Evolutionary conservation across 2,113 vertebrate species (phyloP).

Genomic region (Terrapene triunguis): DNA sequence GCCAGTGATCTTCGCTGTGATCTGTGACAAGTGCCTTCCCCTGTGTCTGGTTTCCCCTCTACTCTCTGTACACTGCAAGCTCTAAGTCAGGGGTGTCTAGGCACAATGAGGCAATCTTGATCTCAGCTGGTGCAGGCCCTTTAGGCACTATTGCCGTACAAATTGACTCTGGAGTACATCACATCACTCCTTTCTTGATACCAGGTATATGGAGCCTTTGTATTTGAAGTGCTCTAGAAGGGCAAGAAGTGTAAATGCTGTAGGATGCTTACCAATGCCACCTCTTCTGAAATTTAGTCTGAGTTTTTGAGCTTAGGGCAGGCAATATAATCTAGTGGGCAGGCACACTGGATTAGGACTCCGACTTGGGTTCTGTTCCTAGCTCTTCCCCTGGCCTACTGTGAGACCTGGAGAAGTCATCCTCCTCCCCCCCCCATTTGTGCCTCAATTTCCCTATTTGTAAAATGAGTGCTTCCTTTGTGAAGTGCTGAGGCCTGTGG

Average conservation of each 20-base stretch:
- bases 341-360: not conserved
- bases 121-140: too few species aligned
- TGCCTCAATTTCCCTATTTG: not conserved
- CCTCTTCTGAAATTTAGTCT: not conserved
- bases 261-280: not conserved
- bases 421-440: fast-evolving
- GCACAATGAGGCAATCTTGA: too few species aligned
- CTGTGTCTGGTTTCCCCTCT: not conserved
- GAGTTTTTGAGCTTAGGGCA: not conserved
- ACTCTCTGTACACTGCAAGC: not conserved
- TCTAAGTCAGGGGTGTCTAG: too few species aligned
- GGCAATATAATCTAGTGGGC: not conserved
- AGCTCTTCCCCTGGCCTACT: not conserved
- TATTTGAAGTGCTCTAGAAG: not conserved
- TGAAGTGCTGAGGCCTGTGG: not conserved
- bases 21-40: not conserved
- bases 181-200: not conserved
- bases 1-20: not conserved
- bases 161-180: not conserved
- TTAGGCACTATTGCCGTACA: not conserved
- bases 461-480: not conserved
- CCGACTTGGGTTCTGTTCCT: not conserved
- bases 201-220: not conserved
- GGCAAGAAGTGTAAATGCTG: not conserved
- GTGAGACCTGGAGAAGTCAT: not conserved